Conservation (phyloP, 2,797 vertebrate species). For the Petrocephalus schoutedeni region DNA sequence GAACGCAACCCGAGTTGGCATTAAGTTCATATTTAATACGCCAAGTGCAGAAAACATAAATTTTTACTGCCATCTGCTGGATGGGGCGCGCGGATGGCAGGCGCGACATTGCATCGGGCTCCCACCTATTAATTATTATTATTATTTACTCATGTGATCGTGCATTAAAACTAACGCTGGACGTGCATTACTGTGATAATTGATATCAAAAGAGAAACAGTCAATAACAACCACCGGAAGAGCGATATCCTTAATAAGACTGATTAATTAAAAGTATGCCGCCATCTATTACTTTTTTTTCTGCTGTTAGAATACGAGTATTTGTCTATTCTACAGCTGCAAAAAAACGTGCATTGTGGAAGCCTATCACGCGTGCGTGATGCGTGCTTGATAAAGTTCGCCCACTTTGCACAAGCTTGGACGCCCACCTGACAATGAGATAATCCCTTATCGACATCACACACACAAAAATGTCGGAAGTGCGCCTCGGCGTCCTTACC, state of each 20-base stretch:
- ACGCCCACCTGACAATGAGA: not conserved
- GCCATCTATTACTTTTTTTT: not conserved
- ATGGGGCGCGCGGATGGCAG: conserved; percentile 55
- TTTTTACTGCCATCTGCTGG: conserved; percentile 69
- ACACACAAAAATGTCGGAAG: not conserved
- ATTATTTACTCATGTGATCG: not conserved
- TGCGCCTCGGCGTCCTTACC: conserved; percentile 62
- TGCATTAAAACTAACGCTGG: not conserved
- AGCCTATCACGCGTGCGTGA: not conserved
- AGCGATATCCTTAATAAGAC: not conserved
- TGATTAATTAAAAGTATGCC: not conserved
- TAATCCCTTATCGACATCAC: not conserved
- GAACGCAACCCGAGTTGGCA: conserved; percentile 37
- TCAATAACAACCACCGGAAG: not conserved
- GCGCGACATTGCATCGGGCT: not conserved
- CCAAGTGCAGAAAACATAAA: conserved; percentile 41
- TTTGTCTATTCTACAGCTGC: not conserved
- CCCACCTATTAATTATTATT: not conserved
- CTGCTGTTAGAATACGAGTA: not conserved
- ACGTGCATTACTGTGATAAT: not conserved
- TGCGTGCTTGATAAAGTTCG: not conserved
- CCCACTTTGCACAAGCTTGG: not conserved
- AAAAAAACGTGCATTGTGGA: not conserved
- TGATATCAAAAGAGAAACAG: not conserved
- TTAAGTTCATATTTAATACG: conserved; percentile 36